phyloP scores from a whole-genome alignment of 2,113 vertebrate species.

The Loxodonta africana region DNA sequence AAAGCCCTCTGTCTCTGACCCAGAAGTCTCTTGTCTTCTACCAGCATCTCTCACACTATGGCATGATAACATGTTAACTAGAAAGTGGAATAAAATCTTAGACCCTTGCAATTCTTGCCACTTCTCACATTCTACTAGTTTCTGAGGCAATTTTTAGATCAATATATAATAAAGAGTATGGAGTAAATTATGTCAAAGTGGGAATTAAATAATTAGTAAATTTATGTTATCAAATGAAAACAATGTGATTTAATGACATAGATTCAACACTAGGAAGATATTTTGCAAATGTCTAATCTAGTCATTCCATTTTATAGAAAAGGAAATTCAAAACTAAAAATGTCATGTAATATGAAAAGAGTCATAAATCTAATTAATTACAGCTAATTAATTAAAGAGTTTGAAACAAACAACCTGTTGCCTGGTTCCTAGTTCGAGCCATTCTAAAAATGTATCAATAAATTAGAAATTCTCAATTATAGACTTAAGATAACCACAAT shows the following conservation, averaged over 20 bases:
- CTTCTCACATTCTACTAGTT: not conserved
- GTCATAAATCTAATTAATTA: not conserved
- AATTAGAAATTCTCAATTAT: not conserved
- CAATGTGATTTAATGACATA: not conserved
- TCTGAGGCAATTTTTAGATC: not conserved
- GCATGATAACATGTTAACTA: not conserved
- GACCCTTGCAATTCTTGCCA: not conserved
- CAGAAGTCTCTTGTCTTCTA: not conserved
- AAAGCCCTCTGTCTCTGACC: not conserved
- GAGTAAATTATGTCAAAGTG: not conserved
- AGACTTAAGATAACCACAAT: not conserved
- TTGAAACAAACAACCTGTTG: not conserved
- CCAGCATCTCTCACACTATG: not conserved
- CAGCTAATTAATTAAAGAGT: not conserved
- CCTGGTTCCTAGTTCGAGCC: not conserved
- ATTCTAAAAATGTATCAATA: not conserved
- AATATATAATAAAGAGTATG: not conserved
- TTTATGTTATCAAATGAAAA: not conserved
- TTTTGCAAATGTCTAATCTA: not conserved
- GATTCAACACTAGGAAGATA: not conserved
- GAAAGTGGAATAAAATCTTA: not conserved
- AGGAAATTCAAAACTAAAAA: not conserved
- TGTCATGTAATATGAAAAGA: too few species aligned
- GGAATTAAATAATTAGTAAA: not conserved
- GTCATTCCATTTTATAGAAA: not conserved